These are phyloP conservation scores for Chrysolina americana DNA, from an alignment of 2,888 invertebrate genomes.

Conservation along the genomic window DNA sequence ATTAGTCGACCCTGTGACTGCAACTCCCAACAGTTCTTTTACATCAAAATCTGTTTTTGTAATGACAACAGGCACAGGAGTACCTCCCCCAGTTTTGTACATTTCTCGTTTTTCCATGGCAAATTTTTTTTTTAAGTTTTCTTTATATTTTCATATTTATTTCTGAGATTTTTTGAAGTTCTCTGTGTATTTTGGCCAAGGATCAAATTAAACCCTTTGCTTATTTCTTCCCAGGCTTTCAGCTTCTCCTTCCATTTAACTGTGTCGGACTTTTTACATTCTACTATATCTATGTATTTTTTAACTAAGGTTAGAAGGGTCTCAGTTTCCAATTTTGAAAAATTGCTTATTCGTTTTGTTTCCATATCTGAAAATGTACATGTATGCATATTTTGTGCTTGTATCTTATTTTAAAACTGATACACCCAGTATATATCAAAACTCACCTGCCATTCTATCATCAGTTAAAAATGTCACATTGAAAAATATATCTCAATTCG, in stretches of 20 bases:
- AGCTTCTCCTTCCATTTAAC: slow-evolving; percentile 23
- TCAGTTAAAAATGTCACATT: no score
- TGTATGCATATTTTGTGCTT: not conserved
- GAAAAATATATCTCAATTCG: no score
- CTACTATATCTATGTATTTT: slow-evolving; percentile 6
- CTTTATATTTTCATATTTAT: slow-evolving; percentile 23
- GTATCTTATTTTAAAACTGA: not conserved
- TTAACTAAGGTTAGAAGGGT: slow-evolving; percentile 7
- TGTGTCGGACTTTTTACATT: slow-evolving; percentile 20
- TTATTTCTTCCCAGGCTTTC: slow-evolving; percentile 22
- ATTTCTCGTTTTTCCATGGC: slow-evolving; percentile 20
- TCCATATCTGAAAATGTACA: slow-evolving; percentile 5
- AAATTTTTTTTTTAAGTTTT: slow-evolving; percentile 12
- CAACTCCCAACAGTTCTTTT: slow-evolving; percentile 24
- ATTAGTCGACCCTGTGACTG: slow-evolving; percentile 17
- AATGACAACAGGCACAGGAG: not conserved
- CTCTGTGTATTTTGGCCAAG: slow-evolving; percentile 3
- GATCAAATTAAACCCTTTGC: slow-evolving; percentile 19
- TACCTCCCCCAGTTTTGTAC: slow-evolving; percentile 28
- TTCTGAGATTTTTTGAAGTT: slow-evolving; percentile 20
- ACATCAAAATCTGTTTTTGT: slow-evolving; percentile 12
- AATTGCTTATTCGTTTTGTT: not conserved
- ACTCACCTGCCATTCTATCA: not conserved
- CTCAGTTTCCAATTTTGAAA: slow-evolving; percentile 13
- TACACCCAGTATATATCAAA: not conserved